phyloP scores from a whole-genome alignment of 2,888 invertebrate species.

The Epirrita christyi region DNA sequence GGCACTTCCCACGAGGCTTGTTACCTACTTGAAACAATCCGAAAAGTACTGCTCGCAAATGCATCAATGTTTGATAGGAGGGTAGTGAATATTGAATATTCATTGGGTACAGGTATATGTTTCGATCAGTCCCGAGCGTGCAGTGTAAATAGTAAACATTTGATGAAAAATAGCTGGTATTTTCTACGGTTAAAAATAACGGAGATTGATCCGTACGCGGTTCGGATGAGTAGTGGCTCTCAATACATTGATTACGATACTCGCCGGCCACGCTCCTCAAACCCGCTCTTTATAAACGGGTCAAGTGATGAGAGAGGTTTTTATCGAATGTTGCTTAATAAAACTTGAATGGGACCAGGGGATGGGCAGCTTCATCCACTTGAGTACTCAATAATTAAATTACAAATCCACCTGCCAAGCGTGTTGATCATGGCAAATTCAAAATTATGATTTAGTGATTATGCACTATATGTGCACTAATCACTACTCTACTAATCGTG shows the following conservation, averaged over 20 bases:
- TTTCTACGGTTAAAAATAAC: conserved; percentile 47
- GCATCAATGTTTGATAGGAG: conserved; percentile 59
- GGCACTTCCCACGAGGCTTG: conserved; percentile 50
- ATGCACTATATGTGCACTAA: no score
- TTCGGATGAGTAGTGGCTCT: conserved; percentile 51
- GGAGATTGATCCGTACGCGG: conserved; percentile 41
- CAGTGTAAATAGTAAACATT: conserved; percentile 60
- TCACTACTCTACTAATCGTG: no score
- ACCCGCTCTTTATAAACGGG: conserved; percentile 36
- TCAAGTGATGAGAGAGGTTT: conserved; percentile 34
- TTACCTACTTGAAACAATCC: conserved; percentile 54
- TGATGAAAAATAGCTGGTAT: conserved; percentile 50
- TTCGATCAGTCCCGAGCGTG: conserved; percentile 54
- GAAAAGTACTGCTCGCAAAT: conserved; percentile 52
- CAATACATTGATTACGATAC: conserved; percentile 57
- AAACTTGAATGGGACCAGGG: no score
- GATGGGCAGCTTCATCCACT: no score
- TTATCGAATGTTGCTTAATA: conserved; percentile 17
- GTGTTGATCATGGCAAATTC: no score
- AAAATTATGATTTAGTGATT: no score
- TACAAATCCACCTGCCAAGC: no score
- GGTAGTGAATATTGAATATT: conserved; percentile 38
- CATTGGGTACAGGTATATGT: conserved; percentile 39
- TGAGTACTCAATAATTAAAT: no score
- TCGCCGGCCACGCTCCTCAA: conserved; percentile 28